Conservation (phyloP, 2,797 vertebrate species). For the Phalanger gymnotis region DNA sequence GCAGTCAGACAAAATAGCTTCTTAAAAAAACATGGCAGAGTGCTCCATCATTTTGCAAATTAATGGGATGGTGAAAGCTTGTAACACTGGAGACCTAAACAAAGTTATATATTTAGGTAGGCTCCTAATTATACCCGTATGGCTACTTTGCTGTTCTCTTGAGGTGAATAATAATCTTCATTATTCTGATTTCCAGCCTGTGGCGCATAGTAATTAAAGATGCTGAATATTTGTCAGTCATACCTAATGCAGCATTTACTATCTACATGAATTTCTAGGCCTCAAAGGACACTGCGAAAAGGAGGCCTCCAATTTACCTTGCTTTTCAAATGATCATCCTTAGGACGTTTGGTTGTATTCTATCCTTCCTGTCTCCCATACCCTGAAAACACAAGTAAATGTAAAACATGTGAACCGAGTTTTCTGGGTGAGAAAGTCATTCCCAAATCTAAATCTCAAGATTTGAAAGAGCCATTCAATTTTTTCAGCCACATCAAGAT, state of each 20-base stretch:
- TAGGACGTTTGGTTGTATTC: not conserved
- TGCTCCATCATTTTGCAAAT: fast-evolving
- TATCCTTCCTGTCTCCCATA: not conserved
- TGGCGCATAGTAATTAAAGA: conserved; percentile 61
- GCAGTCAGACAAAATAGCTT: not conserved
- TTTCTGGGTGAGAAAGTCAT: not conserved
- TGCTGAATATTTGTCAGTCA: conserved; percentile 68
- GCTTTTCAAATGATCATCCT: not conserved
- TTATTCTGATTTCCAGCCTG: conserved; percentile 61
- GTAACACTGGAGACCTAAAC: conserved; percentile 30
- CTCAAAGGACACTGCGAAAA: not conserved
- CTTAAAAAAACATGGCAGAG: fast-evolving
- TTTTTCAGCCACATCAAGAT: not conserved
- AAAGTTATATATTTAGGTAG: conserved; percentile 49
- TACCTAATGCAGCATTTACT: conserved; percentile 64
- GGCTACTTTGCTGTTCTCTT: conserved; percentile 59
- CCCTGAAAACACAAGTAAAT: not conserved
- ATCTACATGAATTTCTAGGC: conserved; percentile 56
- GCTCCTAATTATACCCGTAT: conserved; percentile 57
- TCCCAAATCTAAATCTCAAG: not conserved
- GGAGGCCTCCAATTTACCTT: not conserved
- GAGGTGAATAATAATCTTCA: conserved; percentile 66
- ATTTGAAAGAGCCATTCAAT: fast-evolving
- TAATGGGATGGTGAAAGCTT: not conserved
- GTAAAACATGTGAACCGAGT: not conserved